phyloP scores from a whole-genome alignment of 2,888 invertebrate species.

The Eristalinus aeneus region DNA sequence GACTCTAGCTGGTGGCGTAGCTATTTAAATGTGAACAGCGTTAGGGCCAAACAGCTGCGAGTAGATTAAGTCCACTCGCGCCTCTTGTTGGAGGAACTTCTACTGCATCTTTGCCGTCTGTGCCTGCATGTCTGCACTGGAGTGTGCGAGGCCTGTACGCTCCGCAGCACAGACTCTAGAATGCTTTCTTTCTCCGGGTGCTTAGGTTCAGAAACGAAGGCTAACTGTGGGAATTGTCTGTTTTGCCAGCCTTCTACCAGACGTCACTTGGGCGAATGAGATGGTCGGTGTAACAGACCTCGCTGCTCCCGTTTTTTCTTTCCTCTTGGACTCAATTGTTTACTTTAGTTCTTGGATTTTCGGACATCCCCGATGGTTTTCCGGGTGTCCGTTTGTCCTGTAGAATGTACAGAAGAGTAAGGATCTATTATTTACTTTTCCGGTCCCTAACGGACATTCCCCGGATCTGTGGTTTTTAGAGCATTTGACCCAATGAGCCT shows the following conservation, averaged over 20 bases:
- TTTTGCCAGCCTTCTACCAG: no score
- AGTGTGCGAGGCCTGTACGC: no score
- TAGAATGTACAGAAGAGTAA: background rate
- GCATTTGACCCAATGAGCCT: constrained; percentile 2
- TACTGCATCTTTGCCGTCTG: background rate
- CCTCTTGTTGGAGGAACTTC: constrained; percentile 2
- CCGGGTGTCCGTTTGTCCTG: background rate
- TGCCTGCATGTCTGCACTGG: no score
- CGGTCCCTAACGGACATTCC: background rate
- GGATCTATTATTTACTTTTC: background rate
- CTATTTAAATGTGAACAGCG: background rate
- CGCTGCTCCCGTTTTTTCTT: no score
- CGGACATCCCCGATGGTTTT: no score
- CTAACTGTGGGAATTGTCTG: background rate
- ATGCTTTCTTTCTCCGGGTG: no score
- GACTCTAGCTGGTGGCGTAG: background rate
- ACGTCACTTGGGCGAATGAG: no score
- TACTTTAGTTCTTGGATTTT: no score
- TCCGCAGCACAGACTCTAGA: no score
- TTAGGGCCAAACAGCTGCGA: background rate
- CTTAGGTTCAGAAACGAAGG: background rate
- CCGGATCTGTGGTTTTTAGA: background rate
- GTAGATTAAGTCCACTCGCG: background rate
- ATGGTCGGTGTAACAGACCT: no score
- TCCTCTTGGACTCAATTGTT: no score